phyloP scores from a whole-genome alignment of 2,888 invertebrate species.

The Scelioninae gen. 1 region DNA sequence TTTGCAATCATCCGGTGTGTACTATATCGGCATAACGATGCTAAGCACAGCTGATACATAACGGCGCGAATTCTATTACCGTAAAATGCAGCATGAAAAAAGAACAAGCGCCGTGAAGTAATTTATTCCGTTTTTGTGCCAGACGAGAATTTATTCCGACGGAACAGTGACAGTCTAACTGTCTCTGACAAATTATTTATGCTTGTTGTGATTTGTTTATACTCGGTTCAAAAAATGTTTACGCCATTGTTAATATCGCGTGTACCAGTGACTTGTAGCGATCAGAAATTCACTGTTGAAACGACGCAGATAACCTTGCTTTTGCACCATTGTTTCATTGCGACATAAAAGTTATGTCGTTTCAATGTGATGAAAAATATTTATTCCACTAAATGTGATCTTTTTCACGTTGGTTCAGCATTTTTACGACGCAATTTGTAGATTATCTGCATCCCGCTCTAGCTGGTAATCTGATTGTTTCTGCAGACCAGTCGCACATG shows the following conservation, averaged over 20 bases:
- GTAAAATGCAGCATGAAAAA: constrained; percentile 51
- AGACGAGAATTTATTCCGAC: constrained; percentile 18
- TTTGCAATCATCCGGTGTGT: constrained; percentile 77
- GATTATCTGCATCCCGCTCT: constrained; percentile 6
- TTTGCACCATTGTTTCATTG: constrained; percentile 18
- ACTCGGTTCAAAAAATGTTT: constrained; percentile 11
- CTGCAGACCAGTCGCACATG: constrained; percentile 38
- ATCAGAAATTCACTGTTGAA: constrained; percentile 51
- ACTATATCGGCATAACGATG: constrained; percentile 59
- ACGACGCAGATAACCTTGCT: constrained; percentile 59
- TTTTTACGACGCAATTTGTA: constrained; percentile 15
- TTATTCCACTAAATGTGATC: background rate
- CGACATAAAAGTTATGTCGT: constrained; percentile 10
- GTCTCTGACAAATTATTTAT: constrained; percentile 42
- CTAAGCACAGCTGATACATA: constrained; percentile 57
- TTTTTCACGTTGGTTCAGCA: background rate
- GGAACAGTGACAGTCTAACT: constrained; percentile 28
- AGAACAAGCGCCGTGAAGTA: constrained; percentile 23
- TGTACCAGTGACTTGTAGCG: constrained; percentile 13
- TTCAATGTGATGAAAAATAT: constrained; percentile 4
- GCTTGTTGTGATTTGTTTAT: constrained; percentile 42
- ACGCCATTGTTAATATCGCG: constrained; percentile 24
- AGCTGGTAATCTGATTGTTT: constrained; percentile 32
- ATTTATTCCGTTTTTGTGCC: constrained; percentile 38
- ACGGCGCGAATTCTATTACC: constrained; percentile 51